Evolutionary conservation across 2,888 invertebrate species (phyloP).

Genomic region (Ephialtes manifestator): DNA sequence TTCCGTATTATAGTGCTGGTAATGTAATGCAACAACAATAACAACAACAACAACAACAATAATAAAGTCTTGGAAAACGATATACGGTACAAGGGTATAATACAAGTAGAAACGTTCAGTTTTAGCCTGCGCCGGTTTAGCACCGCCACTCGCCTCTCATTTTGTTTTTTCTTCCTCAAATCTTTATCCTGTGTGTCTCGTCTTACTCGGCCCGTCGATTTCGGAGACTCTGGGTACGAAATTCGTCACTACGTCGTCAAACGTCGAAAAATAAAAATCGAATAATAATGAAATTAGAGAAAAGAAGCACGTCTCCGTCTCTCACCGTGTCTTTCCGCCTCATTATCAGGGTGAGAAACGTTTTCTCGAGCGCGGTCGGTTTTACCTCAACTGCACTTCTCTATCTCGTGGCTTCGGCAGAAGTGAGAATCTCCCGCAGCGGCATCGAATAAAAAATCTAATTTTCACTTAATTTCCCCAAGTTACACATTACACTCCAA

Average conservation of each 20-base stretch:
- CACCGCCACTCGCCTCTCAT: slow-evolving; percentile 66
- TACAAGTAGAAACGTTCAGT: slow-evolving; percentile 49
- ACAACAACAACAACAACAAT: slow-evolving; percentile 69
- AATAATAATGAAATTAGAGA: not conserved
- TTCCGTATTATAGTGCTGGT: slow-evolving; percentile 55
- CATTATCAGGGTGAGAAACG: slow-evolving; percentile 36
- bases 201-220: not conserved
- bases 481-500: not conserved
- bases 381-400: slow-evolving; percentile 15
- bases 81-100: slow-evolving; percentile 58
- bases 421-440: slow-evolving; percentile 16
- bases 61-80: slow-evolving; percentile 65
- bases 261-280: not conserved
- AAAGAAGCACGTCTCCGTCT: slow-evolving; percentile 46
- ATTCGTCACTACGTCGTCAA: slow-evolving; percentile 5
- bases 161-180: not conserved
- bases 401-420: slow-evolving; percentile 43
- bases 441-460: not conserved
- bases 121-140: slow-evolving; percentile 60
- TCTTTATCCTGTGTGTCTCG: not conserved
- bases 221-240: slow-evolving; percentile 34
- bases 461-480: not conserved
- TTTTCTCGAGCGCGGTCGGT: slow-evolving; percentile 37
- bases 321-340: slow-evolving; percentile 17
- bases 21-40: slow-evolving; percentile 64